Evolutionary conservation across 23 tunicate species (phyloP), one percentile per base, ranked within the genome.

Genomic region (Oikopleura dioica): DNA sequence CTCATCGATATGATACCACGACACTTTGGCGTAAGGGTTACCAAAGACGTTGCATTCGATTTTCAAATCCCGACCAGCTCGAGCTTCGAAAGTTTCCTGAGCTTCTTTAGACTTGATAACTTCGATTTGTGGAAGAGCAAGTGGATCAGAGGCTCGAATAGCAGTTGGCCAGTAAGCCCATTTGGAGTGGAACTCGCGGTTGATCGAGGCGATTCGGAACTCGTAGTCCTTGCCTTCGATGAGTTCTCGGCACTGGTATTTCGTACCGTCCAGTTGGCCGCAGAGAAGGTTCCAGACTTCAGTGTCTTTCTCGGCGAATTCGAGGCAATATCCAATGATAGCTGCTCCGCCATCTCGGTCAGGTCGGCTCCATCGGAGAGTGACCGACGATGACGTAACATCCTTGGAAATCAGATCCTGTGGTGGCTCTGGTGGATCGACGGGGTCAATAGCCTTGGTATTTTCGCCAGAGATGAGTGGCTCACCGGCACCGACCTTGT

Each of bases 321-420:
- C 97, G 51, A 91, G 83, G 38, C 69, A 35, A 76, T 91, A 91
- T 9, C 97, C 86, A 32, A 82, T 82, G 5, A 91, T 80, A 30
- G 77, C 68, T 33, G 92, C 78, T 16, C 97, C 97, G 26, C 97
- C 97, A 68, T 91, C 87, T 36, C 59, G 34, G 1, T 79, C 83
- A 0, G 97, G 97, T 5, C 77, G 38, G 59, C 78, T 85, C 97
- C 97, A 91, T 1, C 84, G 37, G n/a, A 79, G 58, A 0, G 77
- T 68, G 9, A 68, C 37, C 36, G 81, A 35, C 24, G 36, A 67
- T 36, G 69, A 79, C 12, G 81, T 79, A 35, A 76, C 77, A 36
- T 79, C 69, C 26, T 76, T 63, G 35, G 32, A 35, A 0, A 76
- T 35, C 21, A 79, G 32, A 21, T 69, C 76, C 35, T 36, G 9